These are phyloP conservation scores for Drymodes brunneopygia DNA, from an alignment of 2,113 vertebrate species.

Conservation along the genomic window DNA sequence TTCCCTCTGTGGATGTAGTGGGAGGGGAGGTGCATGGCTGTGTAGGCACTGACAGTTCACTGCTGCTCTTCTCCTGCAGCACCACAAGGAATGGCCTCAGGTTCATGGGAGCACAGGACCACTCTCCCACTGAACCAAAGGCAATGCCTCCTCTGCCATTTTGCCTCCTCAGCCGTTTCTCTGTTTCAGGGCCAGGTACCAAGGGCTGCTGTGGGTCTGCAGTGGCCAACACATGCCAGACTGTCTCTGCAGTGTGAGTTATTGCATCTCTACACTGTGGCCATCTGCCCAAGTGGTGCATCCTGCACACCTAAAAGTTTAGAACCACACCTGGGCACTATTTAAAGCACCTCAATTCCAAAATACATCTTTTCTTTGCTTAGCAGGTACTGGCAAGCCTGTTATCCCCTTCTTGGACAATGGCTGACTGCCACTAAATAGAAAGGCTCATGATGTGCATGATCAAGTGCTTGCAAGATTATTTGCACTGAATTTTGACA, in stretches of 20 bases:
- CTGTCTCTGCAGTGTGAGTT: background rate
- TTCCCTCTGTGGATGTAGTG: background rate
- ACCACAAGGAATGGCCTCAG: background rate
- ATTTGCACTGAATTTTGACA: background rate
- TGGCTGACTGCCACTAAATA: background rate
- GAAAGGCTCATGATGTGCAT: background rate
- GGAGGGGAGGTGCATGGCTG: background rate
- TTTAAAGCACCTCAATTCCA: background rate
- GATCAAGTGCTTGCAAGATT: background rate
- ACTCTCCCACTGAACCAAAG: background rate
- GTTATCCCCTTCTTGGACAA: background rate
- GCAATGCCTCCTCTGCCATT: background rate
- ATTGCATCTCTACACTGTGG: background rate
- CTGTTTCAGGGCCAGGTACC: background rate
- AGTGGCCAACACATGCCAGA: accelerated
- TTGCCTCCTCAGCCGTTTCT: background rate
- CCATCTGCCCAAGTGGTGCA: background rate
- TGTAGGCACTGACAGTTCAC: background rate
- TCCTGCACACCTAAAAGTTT: background rate
- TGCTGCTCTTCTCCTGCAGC: background rate
- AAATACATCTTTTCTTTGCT: background rate
- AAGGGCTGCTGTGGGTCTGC: background rate
- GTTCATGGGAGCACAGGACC: accelerated
- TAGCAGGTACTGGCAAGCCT: background rate
- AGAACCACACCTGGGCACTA: background rate